Evolutionary conservation across 2,113 vertebrate genomes (phyloP).

Genomic region (Lepus timidus): DNA sequence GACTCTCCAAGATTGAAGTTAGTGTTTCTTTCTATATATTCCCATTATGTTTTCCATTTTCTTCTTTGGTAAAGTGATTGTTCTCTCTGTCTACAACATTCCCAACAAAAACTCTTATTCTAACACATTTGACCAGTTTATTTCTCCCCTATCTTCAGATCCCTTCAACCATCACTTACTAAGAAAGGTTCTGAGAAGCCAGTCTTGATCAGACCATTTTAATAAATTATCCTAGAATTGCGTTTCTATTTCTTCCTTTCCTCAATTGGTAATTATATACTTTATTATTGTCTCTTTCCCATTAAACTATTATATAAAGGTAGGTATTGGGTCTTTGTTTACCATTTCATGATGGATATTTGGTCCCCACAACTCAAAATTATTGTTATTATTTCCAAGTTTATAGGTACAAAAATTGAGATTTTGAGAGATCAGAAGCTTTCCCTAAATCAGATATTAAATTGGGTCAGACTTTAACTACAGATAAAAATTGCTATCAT

Average conservation of each 20-base stretch:
- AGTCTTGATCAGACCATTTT: not conserved
- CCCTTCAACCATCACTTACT: not conserved
- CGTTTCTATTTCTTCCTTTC: conserved; percentile 38
- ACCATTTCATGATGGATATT: not conserved
- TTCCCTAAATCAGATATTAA: not conserved
- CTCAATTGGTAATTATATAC: conserved; percentile 24
- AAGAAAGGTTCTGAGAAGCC: not conserved
- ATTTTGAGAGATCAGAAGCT: not conserved
- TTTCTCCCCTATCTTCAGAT: not conserved
- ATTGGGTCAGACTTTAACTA: not conserved
- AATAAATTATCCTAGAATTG: not conserved
- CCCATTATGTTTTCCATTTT: not conserved
- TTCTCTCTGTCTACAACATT: not conserved
- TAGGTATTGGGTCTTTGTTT: not conserved
- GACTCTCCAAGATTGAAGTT: not conserved
- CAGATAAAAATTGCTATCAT: conserved; percentile 15
- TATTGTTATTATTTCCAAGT: not conserved
- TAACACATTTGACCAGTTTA: not conserved
- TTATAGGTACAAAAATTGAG: not conserved
- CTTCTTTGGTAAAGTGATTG: not conserved
- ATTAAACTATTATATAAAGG: not conserved
- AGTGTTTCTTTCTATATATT: not conserved
- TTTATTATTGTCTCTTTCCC: not conserved
- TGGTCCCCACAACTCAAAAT: not conserved
- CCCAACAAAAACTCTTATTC: not conserved